A percentile compares a stretch with the other conserved stretches of the same genome.
Conservation (phyloP, 1,140 invertebrate species). For the Trichonephila clavipes region DNA sequence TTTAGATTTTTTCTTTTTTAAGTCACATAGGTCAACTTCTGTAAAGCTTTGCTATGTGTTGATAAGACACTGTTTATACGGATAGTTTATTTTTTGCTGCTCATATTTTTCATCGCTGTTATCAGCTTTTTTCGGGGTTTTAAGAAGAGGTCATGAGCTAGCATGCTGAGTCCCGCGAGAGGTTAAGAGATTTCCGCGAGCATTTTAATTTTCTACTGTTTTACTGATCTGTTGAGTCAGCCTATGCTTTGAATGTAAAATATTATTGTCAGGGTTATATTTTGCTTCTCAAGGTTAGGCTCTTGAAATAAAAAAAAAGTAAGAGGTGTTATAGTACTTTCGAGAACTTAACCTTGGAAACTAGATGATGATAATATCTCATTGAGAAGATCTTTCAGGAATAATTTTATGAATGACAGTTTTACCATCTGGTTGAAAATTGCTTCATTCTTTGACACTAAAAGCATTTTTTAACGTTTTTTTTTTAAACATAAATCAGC, state of each 20-base stretch:
- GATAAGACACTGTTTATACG: constrained; percentile 8
- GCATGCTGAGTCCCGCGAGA: background rate
- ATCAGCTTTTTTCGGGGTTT: background rate
- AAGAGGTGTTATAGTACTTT: background rate
- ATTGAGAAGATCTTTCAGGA: no score
- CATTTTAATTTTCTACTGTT: background rate
- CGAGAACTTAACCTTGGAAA: background rate
- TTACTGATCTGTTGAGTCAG: background rate
- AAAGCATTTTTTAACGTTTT: no score
- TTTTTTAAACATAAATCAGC: no score
- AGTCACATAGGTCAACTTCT: background rate
- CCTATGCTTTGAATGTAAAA: background rate
- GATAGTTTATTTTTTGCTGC: background rate
- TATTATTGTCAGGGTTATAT: background rate
- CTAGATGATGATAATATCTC: no score
- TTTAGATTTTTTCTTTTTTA: background rate
- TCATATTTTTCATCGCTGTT: constrained; percentile 1
- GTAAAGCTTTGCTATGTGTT: background rate
- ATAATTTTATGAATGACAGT: no score
- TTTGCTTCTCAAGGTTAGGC: background rate
- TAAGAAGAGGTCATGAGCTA: background rate
- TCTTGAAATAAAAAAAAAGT: background rate
- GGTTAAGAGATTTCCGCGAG: constrained; percentile 15
- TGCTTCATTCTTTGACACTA: no score
- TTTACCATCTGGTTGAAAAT: no score